A percentile compares a stretch with the other conserved stretches of the same genome.
phyloP scores from a whole-genome alignment of 1,140 invertebrate genomes.

The Zaprionus africanus region DNA sequence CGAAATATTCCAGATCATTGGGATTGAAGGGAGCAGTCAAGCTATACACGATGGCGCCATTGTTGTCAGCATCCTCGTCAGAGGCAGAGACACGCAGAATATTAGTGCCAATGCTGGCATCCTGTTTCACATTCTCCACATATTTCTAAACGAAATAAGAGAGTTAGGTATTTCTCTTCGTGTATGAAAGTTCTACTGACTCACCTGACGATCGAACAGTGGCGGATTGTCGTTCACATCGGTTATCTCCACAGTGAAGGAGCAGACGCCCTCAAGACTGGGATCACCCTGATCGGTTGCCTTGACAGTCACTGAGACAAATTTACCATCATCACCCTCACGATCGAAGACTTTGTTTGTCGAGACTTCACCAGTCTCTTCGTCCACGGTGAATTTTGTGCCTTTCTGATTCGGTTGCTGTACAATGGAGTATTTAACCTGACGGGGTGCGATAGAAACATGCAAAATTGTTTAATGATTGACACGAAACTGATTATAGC shows the following conservation, averaged over 20 bases:
- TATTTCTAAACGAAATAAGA: constrained; percentile 92
- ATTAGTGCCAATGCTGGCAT: constrained; percentile 97
- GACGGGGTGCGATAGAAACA: constrained; percentile 39
- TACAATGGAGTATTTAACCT: constrained; percentile 96
- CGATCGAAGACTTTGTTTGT: constrained; percentile 98
- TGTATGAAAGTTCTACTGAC: constrained; percentile 31
- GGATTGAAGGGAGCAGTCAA: constrained; percentile 93
- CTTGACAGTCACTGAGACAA: constrained; percentile 97
- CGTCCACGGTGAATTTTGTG: constrained; percentile 97
- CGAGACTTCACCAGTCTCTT: constrained; percentile 96
- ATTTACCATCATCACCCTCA: constrained; percentile 97
- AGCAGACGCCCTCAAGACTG: constrained; percentile 96
- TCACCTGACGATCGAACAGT: constrained; percentile 96
- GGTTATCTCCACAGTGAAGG: constrained; percentile 97
- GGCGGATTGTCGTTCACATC: constrained; percentile 98
- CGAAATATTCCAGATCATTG: constrained; percentile 96
- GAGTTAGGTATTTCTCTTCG: not conserved
- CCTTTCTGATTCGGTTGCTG: constrained; percentile 98
- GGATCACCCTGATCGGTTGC: constrained; percentile 98
- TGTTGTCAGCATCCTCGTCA: constrained; percentile 98
- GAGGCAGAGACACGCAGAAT: constrained; percentile 96
- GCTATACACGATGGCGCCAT: constrained; percentile 97
- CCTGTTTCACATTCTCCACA: constrained; percentile 98
- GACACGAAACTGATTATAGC: constrained; percentile 56
- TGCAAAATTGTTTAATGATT: constrained; percentile 67